Evolutionary conservation across 2,113 vertebrate species (phyloP), one percentile per base, ranked within the genome.

Genomic region (Cinclus mexicanus): DNA sequence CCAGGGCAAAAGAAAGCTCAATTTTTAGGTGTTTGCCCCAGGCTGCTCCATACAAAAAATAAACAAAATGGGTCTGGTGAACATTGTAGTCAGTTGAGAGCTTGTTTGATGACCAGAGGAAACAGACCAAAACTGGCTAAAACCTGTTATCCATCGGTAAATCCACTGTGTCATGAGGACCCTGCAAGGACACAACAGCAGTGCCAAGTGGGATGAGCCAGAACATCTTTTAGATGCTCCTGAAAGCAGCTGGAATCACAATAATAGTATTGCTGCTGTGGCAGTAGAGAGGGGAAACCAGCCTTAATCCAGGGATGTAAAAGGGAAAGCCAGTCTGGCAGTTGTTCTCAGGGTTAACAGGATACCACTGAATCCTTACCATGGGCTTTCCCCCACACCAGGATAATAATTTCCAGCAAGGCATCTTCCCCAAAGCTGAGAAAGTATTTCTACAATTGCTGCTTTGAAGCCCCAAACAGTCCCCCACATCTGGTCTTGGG

Each of bases 241-340:
- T 20, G 52, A 79, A 65, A 71, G 42, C 33, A 93, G 25, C 35
- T 80, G 0, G 1, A 64, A 46, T 21, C 3, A 3, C 22, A 56
- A n/a, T 25, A 70, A 63, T 41, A 29, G 12, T 61, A 1, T 33
- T 0, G 0, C n/a, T 75, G 25, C 10, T 37, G 14, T 46, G 29
- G 17, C 1, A 2, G 21, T 4, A 8, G 18, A 25, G 29, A 76
- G 6, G 10, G 4, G 35, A 56, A 74, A 13, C 6, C 6, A 31
- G 3, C 35, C 37, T 90, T 46, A 37, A n/a, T n/a, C 14, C 22
- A 23, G 12, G 14, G 25, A 10, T 26, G 7, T 50, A 39, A 89
- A 86, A 76, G 9, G 39, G 24, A 86, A 86, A 63, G 17, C 33
- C 65, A 35, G 11, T 12, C 26, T 65, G 29, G 35, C 14, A 65